Evolutionary conservation across 1,140 invertebrate genomes (phyloP).

Genomic region (Neuroterus valhalla): DNA sequence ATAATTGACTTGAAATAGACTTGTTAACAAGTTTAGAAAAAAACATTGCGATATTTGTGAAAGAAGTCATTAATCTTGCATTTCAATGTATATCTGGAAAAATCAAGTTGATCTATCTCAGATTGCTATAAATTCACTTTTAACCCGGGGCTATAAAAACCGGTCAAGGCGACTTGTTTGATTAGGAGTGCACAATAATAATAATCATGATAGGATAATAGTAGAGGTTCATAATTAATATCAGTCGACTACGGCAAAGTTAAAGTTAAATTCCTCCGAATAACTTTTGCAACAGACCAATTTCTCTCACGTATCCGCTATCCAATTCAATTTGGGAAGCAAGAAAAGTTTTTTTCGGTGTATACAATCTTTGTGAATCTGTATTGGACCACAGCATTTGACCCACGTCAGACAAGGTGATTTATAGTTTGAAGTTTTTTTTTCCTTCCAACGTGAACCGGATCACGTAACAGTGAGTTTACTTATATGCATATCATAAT

Average conservation of each 20-base stretch:
- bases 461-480: no score
- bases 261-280: not conserved
- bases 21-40: conserved; percentile 2
- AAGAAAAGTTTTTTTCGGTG: not conserved
- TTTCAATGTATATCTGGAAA: not conserved
- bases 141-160: conserved; percentile 2
- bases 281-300: not conserved
- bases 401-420: no score
- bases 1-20: not conserved
- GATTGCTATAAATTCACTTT: conserved; percentile 6
- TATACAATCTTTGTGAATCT: not conserved
- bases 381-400: not conserved
- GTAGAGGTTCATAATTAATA: not conserved
- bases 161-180: not conserved
- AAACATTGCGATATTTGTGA: not conserved
- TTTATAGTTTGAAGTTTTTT: no score
- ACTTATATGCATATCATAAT: no score
- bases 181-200: not conserved
- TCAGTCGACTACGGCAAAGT: not conserved
- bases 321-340: not conserved
- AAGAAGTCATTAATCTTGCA: conserved; percentile 4
- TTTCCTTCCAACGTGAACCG: no score
- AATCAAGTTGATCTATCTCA: not conserved
- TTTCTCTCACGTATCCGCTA: not conserved
- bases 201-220: not conserved